Evolutionary conservation across 2,113 vertebrate species (phyloP), one percentile per base, ranked within the genome.

Genomic region (Podarcis muralis): DNA sequence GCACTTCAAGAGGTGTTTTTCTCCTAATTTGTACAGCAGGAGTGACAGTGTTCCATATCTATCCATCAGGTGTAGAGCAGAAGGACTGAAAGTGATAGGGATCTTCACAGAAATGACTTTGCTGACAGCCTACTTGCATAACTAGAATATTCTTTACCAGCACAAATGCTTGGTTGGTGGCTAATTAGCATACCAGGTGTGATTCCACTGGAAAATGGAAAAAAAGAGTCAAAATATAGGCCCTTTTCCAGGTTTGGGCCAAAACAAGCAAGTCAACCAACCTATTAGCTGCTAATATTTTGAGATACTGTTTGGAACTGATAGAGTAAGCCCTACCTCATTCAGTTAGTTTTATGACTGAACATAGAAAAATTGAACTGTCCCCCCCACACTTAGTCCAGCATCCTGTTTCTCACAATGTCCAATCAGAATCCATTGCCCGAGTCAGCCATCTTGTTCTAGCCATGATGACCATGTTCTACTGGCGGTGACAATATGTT

Each of bases 11-110:
- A 87, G 13, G 88, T 35, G 87, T 93, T 40, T 74, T 95, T 40
- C 75, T 79, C 77, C 62, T 23, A 32, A 65, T 89, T 94, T 88
- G 59, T 6, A 2, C 85, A 85, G 82, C 0, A 57, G 87, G 81
- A 53, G 86, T 86, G 87, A 86, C 71, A 89, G 84, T 32, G 88
- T 74, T 91, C 86, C 65, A 65, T 88, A 93, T 1, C 85, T 91
- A 91, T 90, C 85, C 90, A 92, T 90, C 66, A 92, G 89, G 88
- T 94, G 72, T n/a, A 30, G 87, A 62, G 80, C 59, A 0, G 0
- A 69, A 76, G 84, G 59, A 82, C 2, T 85, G 91, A 79, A 87
- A 81, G 43, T 84, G 66, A 18, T 5, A 43, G 12, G 11, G 6
- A 89, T 85, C 30, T 74, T 92, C 22, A 1, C 57, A 91, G 37